Conservation (phyloP, 2,113 vertebrate species). For the Amphilophus citrinellus region DNA sequence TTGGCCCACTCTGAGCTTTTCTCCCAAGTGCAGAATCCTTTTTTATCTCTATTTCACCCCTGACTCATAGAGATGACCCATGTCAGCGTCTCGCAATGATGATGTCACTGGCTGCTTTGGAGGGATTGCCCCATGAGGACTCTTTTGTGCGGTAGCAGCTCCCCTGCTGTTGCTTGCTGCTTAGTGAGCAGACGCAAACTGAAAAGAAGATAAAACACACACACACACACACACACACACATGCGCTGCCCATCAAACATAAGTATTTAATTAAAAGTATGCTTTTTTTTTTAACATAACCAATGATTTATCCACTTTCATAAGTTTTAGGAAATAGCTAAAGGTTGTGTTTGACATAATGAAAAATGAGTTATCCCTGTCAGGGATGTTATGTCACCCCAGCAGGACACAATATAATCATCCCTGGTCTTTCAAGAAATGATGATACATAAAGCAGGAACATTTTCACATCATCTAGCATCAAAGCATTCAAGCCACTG, state of each 20-base stretch:
- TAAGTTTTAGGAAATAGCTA: conserved; percentile 47
- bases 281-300: conserved; percentile 62
- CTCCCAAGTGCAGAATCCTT: conserved; percentile 55
- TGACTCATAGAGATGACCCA: conserved; percentile 73
- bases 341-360: conserved; percentile 41
- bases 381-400: conserved; percentile 50
- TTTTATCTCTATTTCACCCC: conserved; percentile 71
- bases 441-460: conserved; percentile 55
- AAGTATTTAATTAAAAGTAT: conserved; percentile 51
- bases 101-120: conserved; percentile 74
- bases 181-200: conserved; percentile 37
- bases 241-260: conserved; percentile 33
- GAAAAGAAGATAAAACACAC: neutral
- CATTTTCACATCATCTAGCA: conserved; percentile 46
- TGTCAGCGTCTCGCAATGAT: conserved; percentile 79
- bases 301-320: conserved; percentile 33
- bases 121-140: conserved; percentile 65
- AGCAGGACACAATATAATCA: conserved; percentile 55
- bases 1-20: conserved; percentile 42
- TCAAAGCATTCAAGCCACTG: conserved; percentile 48
- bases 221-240: no score
- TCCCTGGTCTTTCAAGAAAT: conserved; percentile 59
- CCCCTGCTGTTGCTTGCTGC: conserved; percentile 60
- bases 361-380: conserved; percentile 48
- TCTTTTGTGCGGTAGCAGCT: conserved; percentile 67